These are phyloP conservation scores for Phasia obesa DNA, from an alignment of 2,888 invertebrate species.

Conservation along the genomic window DNA sequence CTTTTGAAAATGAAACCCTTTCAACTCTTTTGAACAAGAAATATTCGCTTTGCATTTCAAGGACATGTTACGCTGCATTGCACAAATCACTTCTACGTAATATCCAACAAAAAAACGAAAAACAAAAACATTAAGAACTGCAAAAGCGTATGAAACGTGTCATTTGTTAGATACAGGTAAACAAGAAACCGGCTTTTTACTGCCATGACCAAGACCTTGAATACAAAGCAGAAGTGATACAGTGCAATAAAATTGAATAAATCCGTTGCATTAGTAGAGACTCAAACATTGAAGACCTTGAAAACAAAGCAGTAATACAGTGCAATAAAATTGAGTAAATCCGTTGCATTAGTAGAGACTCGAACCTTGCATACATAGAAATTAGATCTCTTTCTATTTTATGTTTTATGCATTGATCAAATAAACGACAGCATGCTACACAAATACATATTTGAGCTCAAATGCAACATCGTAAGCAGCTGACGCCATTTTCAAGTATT, in stretches of 20 bases:
- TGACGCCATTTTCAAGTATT: too few species aligned
- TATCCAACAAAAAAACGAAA: neutral
- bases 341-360: neutral
- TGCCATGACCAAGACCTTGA: slow-evolving; percentile 59
- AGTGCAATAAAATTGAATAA: slow-evolving; percentile 17
- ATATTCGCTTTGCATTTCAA: slow-evolving; percentile 50
- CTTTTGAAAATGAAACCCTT: slow-evolving; percentile 35
- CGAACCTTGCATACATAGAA: neutral
- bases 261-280: neutral
- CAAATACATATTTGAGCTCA: too few species aligned
- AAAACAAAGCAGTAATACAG: slow-evolving; percentile 18
- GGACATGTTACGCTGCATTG: slow-evolving; percentile 60
- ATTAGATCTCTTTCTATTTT: neutral
- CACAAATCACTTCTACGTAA: slow-evolving; percentile 28
- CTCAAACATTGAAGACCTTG: slow-evolving; percentile 19
- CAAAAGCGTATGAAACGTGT: slow-evolving; percentile 34
- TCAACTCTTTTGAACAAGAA: neutral
- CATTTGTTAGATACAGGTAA: slow-evolving; percentile 35
- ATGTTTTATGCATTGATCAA: too few species aligned
- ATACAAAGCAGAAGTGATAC: slow-evolving; percentile 7
- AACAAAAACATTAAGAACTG: neutral
- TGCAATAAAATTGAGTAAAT: slow-evolving; percentile 15
- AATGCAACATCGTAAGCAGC: too few species aligned
- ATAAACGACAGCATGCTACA: too few species aligned
- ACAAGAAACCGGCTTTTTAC: slow-evolving; percentile 25